Evolutionary conservation across 2,797 vertebrate species (phyloP).

Genomic region (Notamacropus eugenii): DNA sequence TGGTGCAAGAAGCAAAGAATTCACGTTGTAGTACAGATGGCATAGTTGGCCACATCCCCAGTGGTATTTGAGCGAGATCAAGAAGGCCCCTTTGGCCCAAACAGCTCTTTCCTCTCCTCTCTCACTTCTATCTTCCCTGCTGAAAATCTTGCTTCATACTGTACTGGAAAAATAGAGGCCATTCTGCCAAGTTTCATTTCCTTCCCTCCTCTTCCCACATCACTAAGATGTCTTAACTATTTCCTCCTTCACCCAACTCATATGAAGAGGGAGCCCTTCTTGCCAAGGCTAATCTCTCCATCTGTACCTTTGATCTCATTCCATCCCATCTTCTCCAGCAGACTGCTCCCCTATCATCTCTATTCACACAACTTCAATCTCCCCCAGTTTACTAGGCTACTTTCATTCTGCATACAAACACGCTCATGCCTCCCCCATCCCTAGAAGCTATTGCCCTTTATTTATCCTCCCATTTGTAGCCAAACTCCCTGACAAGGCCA

Average conservation of each 20-base stretch:
- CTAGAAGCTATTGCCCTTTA: background rate
- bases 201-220: background rate
- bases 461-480: background rate
- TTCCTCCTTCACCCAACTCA: background rate
- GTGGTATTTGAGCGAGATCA: background rate
- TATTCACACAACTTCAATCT: background rate
- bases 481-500: background rate
- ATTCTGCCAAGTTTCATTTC: background rate
- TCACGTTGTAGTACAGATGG: background rate
- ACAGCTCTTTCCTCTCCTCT: background rate
- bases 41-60: background rate
- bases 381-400: background rate
- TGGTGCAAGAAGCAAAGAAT: background rate
- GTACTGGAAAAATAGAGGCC: background rate
- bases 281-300: background rate
- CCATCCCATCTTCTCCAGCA: background rate
- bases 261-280: background rate
- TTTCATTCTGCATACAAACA: background rate
- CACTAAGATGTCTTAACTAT: too few species aligned
- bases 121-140: background rate
- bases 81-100: background rate
- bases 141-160: background rate
- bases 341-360: background rate
- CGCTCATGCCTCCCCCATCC: background rate
- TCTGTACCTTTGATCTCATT: background rate